Conservation (phyloP, 2,113 vertebrate genomes). For the Hyperoodon ampullatus region DNA sequence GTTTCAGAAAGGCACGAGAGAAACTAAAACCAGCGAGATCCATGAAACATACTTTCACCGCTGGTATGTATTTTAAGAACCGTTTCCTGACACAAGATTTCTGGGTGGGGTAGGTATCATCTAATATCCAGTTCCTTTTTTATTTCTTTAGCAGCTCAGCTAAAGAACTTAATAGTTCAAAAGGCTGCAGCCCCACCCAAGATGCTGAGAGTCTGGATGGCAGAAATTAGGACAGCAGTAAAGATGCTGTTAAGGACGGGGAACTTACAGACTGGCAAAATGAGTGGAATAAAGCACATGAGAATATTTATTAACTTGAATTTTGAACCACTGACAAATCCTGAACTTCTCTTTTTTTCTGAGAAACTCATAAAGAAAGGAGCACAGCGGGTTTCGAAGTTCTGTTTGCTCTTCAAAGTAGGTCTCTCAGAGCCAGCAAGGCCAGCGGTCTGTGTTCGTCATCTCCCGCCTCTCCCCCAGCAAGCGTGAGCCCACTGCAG, state of each 20-base stretch:
- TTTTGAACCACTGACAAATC: background rate
- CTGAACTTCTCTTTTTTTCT: background rate
- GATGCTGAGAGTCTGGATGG: rapidly evolving
- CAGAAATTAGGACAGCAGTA: rapidly evolving
- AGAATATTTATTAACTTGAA: rapidly evolving
- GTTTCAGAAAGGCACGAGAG: no score
- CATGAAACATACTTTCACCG: rapidly evolving
- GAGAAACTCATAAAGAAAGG: background rate
- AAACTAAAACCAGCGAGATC: rapidly evolving
- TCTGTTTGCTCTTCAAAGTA: background rate
- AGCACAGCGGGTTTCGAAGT: background rate
- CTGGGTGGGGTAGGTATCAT: background rate
- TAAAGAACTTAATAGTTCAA: background rate
- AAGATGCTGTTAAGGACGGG: rapidly evolving
- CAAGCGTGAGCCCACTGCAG: background rate
- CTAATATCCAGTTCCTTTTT: no score
- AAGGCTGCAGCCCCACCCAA: background rate
- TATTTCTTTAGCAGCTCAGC: background rate
- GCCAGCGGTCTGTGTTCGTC: rapidly evolving
- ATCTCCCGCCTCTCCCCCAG: rapidly evolving
- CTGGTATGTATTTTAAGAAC: rapidly evolving
- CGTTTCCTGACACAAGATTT: background rate
- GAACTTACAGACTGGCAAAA: background rate
- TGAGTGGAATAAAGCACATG: background rate
- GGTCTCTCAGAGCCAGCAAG: no score